Conservation (phyloP, 2,797 vertebrate species). For the Cyclopterus lumpus region DNA sequence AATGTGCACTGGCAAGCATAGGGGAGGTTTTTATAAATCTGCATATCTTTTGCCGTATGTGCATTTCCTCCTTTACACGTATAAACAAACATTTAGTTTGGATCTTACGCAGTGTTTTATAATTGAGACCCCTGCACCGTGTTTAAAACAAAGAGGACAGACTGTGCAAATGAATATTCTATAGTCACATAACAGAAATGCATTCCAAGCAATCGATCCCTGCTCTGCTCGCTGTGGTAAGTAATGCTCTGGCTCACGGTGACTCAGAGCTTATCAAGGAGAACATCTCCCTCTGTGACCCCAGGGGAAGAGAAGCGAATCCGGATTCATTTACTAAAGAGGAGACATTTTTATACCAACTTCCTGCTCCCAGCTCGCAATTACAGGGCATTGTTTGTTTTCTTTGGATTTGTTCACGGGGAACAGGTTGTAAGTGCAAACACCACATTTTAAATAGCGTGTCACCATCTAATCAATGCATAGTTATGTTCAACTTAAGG, state of each 20-base stretch:
- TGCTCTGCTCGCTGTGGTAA: not conserved
- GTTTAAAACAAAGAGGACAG: not conserved
- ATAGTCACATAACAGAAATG: constrained; percentile 3
- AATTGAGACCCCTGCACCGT: not conserved
- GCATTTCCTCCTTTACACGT: too few relatives aligned
- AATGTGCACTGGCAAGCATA: too few relatives aligned
- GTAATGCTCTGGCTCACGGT: not conserved
- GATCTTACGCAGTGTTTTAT: too few relatives aligned
- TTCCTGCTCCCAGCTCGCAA: constrained; percentile 1
- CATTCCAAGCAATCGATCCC: constrained; percentile 8
- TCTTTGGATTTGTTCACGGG: not conserved
- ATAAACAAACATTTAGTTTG: too few relatives aligned
- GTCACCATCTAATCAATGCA: not conserved
- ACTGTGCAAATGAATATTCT: not conserved
- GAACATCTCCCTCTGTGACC: constrained; percentile 14
- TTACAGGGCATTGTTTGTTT: not conserved
- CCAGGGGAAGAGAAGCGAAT: not conserved
- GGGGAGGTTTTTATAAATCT: too few relatives aligned
- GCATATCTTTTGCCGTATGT: too few relatives aligned
- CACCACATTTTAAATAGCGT: not conserved
- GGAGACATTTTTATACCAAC: not conserved
- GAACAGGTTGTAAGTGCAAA: not conserved
- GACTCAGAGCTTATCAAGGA: not conserved
- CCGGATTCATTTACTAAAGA: constrained; percentile 2
- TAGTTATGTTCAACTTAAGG: not conserved